Evolutionary conservation across 2,113 vertebrate genomes (phyloP), one percentile per base, ranked within the genome.

Genomic region (Python bivittatus): DNA sequence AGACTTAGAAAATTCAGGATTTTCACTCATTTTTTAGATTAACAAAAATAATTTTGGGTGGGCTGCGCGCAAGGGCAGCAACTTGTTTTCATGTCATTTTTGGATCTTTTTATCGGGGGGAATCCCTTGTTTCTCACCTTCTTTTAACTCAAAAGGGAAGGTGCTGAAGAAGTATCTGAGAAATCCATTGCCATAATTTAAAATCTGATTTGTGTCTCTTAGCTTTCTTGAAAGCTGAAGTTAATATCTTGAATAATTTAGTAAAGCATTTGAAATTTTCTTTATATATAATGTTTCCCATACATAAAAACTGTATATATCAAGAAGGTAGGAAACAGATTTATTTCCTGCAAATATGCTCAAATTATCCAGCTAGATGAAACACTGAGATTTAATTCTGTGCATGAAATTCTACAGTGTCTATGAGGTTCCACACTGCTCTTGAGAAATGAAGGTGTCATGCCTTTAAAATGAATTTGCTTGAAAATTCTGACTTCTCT

Each of bases 191-290:
- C 86, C 94, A 96, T 95, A 93, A 29, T 93, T 96, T 96, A 94
- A 96, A 95, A 96, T 95, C 96, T 95, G 94, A 95, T 94, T 95
- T 96, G 9, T 92, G 93, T 95, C 95, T 95, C 94, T 95, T 94
- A 92, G 95, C 96, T 95, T 95, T n/a, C n/a, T 96, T 96, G 96
- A 96, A 96, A 96, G 93, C 93, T 95, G 94, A 96, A 96, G 96
- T 96, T 95, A 95, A 95, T 96, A 96, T 97, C 96, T 97, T 97
- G 96, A 97, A 96, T 96, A 95, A 96, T 96, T 96, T 95, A 96
- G 94, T 92, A 89, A 94, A 95, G 93, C 93, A 96, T 96, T 97
- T 96, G 96, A 96, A 96, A 96, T 96, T 57, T 42, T 57, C 94
- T 95, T 96, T 96, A 96, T 96, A 94, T 93, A 94, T 95, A 95